Percentiles rank a stretch among this genome's conserved stretches.
Conservation (phyloP, 2,113 vertebrate genomes). For the Pterocles gutturalis region DNA sequence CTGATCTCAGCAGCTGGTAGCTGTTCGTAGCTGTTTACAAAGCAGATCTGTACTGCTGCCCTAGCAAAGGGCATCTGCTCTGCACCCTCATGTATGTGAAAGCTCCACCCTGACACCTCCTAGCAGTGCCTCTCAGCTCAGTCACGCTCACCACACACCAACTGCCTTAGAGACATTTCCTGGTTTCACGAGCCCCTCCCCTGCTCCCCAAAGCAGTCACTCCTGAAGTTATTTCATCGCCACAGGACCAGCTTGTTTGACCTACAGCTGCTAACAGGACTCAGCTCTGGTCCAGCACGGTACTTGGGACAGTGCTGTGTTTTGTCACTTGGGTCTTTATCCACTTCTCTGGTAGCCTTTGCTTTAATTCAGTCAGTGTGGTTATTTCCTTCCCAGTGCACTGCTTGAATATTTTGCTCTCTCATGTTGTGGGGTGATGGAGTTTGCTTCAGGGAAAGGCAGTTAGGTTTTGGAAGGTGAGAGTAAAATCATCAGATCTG, state of each 20-base stretch:
- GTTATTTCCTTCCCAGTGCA: background rate
- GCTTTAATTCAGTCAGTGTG: background rate
- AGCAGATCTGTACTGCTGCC: background rate
- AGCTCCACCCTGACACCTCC: background rate
- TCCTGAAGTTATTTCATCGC: background rate
- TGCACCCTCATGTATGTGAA: rapidly evolving
- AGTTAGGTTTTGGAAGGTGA: background rate
- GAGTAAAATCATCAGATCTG: background rate
- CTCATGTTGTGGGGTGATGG: background rate
- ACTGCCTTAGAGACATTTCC: background rate
- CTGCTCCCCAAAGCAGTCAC: background rate
- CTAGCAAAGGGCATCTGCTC: background rate
- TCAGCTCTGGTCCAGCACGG: background rate
- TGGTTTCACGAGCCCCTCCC: background rate
- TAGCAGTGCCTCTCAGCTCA: background rate
- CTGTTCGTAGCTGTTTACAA: background rate
- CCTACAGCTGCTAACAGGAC: background rate
- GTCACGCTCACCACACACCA: too few species aligned
- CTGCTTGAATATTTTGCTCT: background rate
- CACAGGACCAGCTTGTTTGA: background rate
- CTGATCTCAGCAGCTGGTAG: background rate
- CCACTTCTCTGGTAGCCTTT: background rate
- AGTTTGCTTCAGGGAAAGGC: background rate
- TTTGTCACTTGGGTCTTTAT: background rate
- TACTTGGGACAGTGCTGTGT: background rate